These are phyloP conservation scores for Drosophila fulvimacula DNA, from an alignment of 2,888 invertebrate genomes.

Conservation along the genomic window DNA sequence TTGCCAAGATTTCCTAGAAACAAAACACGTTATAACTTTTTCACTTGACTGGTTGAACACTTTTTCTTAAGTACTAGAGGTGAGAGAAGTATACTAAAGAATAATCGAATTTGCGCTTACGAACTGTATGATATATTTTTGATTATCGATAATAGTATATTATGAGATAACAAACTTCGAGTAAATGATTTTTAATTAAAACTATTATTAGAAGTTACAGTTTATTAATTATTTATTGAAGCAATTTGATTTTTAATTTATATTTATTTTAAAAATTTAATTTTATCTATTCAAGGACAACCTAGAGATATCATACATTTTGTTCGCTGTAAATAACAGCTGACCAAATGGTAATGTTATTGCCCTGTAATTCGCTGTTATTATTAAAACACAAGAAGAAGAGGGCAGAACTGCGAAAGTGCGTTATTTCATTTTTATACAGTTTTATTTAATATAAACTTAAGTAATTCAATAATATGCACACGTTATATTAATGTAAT, in stretches of 20 bases:
- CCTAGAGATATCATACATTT: background rate
- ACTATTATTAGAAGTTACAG: background rate
- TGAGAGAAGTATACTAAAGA: constrained; percentile 3
- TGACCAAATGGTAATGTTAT: constrained; percentile 26
- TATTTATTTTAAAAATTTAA: background rate
- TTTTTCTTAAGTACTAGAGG: constrained; percentile 36
- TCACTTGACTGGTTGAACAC: constrained; percentile 35
- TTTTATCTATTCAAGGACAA: background rate
- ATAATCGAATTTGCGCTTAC: constrained; percentile 18
- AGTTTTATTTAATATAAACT: constrained; percentile 67
- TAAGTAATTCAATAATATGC: constrained; percentile 66
- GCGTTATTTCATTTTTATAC: constrained; percentile 78
- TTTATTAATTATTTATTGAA: too few relatives aligned
- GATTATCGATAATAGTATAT: background rate
- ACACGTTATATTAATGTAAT: constrained; percentile 60
- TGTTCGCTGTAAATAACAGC: constrained; percentile 34
- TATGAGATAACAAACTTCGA: constrained; percentile 5
- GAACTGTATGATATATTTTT: constrained; percentile 5
- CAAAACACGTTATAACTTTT: constrained; percentile 29
- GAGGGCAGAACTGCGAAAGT: constrained; percentile 65
- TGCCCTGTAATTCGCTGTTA: constrained; percentile 42
- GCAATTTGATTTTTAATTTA: background rate
- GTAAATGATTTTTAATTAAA: background rate
- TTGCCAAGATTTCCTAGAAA: constrained; percentile 30
- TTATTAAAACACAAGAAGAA: constrained; percentile 54